Conservation (phyloP, 2,888 invertebrate genomes). For the Agriopis leucophaearia region DNA sequence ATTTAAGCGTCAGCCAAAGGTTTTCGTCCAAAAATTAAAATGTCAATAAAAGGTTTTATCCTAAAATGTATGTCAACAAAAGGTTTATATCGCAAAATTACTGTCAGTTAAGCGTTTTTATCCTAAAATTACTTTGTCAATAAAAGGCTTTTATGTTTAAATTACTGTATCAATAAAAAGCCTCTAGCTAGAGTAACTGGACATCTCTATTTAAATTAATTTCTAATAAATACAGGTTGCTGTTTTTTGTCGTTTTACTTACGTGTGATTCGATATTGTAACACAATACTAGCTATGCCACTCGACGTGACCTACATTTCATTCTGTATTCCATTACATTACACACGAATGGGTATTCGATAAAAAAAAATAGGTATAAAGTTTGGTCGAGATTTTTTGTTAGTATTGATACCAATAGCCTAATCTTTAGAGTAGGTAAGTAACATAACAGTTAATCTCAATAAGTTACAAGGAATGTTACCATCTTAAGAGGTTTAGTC, state of each 20-base stretch:
- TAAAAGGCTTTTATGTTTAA: no score
- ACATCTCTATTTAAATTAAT: slow-evolving; percentile 1
- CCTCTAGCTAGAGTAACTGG: neutral
- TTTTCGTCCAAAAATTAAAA: no score
- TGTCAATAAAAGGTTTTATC: no score
- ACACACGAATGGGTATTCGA: slow-evolving; percentile 34
- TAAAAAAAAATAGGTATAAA: slow-evolving; percentile 36
- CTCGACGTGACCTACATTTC: slow-evolving; percentile 51
- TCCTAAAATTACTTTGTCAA: no score
- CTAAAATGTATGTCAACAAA: no score
- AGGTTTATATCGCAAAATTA: no score
- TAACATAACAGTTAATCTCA: slow-evolving; percentile 9
- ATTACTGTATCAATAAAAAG: neutral
- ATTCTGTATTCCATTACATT: slow-evolving; percentile 41
- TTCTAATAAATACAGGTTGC: slow-evolving; percentile 45
- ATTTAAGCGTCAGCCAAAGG: no score
- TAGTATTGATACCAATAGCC: slow-evolving; percentile 8
- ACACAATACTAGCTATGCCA: slow-evolving; percentile 52
- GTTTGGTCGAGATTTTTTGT: slow-evolving; percentile 15
- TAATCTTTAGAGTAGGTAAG: slow-evolving; percentile 7
- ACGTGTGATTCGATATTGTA: slow-evolving; percentile 52
- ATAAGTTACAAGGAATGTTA: neutral
- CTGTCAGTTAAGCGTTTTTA: no score
- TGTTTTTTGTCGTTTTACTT: slow-evolving; percentile 44
- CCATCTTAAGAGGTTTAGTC: neutral